Evolutionary conservation across 92 coral and sea anemone genomes (phyloP), one percentile per base, ranked within the genome.

Genomic region (Porites lobata): DNA sequence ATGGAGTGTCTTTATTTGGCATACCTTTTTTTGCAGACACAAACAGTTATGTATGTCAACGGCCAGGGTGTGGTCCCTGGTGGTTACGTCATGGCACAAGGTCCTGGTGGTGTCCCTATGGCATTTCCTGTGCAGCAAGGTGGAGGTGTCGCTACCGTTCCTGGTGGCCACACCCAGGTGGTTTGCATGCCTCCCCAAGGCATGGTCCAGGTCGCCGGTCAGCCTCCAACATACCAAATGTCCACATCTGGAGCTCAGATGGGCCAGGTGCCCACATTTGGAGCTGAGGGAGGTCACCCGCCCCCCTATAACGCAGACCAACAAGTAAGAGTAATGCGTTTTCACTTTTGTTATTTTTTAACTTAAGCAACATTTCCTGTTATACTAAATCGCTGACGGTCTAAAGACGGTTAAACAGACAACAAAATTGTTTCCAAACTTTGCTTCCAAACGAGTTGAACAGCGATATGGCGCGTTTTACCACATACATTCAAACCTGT

Each of bases 61-160:
- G 75, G 65, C 12, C 86, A 82, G 29, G 86, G 86, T 21, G 38
- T n/a, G 86, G 57, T 67, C 7, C 21, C 57, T 4, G 72, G 85
- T 65, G 74, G 84, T 52, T 81, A 81, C 19, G 21, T 72, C 78
- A 70, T 82, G 77, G 78, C 69, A 4, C 86, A 84, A 9, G 80
- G 80, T 22, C 62, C 87, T n/a, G 87, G 80, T 59, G 87, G 72
- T 47, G 87, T 75, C 8, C 87, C 87, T 9, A 54, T 73, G 73
- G 87, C 80, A 15, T 21, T 84, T 14, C 87, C 87, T 38, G 14
- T 84, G 65, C 81, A 84, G 68, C 21, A 38, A 22, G 80, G 73
- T 8, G 87, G 87, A 8, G 87, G 87, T 21, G 80, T 83, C 10
- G 87, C 73, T 19, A 51, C 80, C 1, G 61, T 73, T 19, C 78